Evolutionary conservation across 2,888 invertebrate genomes (phyloP).

Genomic region (Pteria penguin): DNA sequence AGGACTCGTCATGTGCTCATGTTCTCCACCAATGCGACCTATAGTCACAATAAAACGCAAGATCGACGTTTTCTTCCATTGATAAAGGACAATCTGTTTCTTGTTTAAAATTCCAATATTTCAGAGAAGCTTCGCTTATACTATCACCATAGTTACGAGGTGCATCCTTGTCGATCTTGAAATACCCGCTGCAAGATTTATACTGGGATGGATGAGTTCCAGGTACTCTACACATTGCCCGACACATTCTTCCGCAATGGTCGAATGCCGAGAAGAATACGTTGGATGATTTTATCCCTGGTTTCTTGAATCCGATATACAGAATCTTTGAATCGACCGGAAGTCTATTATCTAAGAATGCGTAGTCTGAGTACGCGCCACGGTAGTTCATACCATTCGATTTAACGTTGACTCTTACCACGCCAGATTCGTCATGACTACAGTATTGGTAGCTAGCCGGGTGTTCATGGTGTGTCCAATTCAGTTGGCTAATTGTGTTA

Average conservation of each 20-base stretch:
- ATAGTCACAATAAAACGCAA: constrained; percentile 61
- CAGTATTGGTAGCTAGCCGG: not conserved
- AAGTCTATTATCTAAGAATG: constrained; percentile 55
- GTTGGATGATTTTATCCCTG: constrained; percentile 32
- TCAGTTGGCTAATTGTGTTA: too few relatives aligned
- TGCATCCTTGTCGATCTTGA: constrained; percentile 40
- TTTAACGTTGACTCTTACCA: constrained; percentile 48
- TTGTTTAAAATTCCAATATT: constrained; percentile 50
- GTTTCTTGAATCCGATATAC: constrained; percentile 56
- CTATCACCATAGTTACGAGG: constrained; percentile 49
- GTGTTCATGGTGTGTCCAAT: constrained; percentile 34
- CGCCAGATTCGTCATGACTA: constrained; percentile 20
- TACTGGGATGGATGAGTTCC: constrained; percentile 26
- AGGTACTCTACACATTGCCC: constrained; percentile 48
- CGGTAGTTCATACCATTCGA: constrained; percentile 57
- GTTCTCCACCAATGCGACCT: constrained; percentile 16
- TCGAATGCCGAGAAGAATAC: constrained; percentile 54
- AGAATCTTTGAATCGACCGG: constrained; percentile 52
- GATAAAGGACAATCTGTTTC: constrained; percentile 46
- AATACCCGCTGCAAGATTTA: constrained; percentile 49
- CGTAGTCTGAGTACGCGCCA: constrained; percentile 55
- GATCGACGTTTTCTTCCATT: constrained; percentile 45
- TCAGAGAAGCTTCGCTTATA: constrained; percentile 41
- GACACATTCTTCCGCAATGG: constrained; percentile 58
- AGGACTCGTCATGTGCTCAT: too few relatives aligned